phyloP scores from a whole-genome alignment of 2,113 vertebrate species.

The Scopus umbretta region DNA sequence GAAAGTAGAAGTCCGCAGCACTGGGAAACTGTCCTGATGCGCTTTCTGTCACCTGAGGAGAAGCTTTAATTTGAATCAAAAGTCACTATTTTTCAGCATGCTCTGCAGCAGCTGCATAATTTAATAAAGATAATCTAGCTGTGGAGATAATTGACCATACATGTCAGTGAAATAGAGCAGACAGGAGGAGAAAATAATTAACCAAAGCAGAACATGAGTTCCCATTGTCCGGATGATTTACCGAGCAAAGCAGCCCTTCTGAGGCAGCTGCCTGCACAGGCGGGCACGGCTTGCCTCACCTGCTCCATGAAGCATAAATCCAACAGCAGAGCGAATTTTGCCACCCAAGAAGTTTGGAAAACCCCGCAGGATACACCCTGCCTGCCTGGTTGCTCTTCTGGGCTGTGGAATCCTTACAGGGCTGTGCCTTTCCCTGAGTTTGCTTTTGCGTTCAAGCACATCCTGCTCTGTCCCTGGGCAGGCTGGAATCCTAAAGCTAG shows the following conservation, averaged over 20 bases:
- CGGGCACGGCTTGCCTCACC: fast-evolving
- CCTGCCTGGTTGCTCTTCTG: not conserved
- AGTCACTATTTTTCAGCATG: not conserved
- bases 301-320: not conserved
- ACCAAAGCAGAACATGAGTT: not conserved
- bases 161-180: not conserved
- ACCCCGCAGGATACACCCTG: not conserved
- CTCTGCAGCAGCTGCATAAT: not conserved
- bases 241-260: not conserved
- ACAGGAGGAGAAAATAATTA: conserved; percentile 22
- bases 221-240: not conserved
- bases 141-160: not conserved
- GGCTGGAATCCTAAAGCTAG: not conserved
- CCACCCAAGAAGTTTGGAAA: conserved; percentile 15
- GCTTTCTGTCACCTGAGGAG: not conserved
- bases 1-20: not conserved
- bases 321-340: not conserved
- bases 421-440: not conserved
- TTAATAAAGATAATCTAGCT: not conserved
- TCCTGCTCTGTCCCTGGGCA: not conserved
- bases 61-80: not conserved
- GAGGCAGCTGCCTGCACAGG: not conserved
- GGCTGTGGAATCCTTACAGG: not conserved
- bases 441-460: fast-evolving
- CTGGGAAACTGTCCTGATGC: not conserved